Evolutionary conservation across 2,888 invertebrate species (phyloP).

Genomic region (Eledone cirrhosa): DNA sequence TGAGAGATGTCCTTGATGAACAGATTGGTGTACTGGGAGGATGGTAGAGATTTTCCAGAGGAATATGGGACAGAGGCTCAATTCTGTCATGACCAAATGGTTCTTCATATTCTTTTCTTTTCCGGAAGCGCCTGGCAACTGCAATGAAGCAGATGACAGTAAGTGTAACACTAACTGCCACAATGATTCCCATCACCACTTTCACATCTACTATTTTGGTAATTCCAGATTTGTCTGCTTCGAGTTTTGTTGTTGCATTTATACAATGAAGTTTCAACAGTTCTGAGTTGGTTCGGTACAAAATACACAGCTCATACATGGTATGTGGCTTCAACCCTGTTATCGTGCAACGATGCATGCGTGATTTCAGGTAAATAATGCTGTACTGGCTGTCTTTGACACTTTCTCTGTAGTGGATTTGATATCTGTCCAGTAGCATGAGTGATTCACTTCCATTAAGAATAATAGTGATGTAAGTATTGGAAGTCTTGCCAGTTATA

Average conservation of each 20-base stretch:
- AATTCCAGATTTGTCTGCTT: conserved; percentile 41
- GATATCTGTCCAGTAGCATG: conserved; percentile 47
- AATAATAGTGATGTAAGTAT: conserved; percentile 41
- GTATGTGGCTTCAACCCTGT: conserved; percentile 65
- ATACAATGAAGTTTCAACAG: conserved; percentile 51
- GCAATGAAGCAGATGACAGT: conserved; percentile 62
- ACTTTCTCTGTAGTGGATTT: conserved; percentile 52
- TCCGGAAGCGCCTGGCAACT: conserved; percentile 58
- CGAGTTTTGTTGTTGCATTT: conserved; percentile 47
- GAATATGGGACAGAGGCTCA: conserved; percentile 63
- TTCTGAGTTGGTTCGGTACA: conserved; percentile 52
- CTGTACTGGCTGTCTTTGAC: conserved; percentile 31
- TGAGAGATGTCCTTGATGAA: conserved; percentile 60
- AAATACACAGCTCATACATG: conserved; percentile 67
- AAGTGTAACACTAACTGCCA: conserved; percentile 46
- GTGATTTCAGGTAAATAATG: conserved; percentile 48
- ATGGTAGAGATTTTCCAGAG: conserved; percentile 66
- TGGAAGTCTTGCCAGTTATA: conserved; percentile 54
- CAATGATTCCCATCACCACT: conserved; percentile 48
- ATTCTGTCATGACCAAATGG: conserved; percentile 56
- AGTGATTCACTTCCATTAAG: conserved; percentile 55
- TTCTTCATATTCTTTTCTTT: conserved; percentile 63
- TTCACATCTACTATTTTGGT: conserved; percentile 48
- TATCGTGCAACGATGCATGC: conserved; percentile 65
- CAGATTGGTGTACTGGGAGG: conserved; percentile 61